phyloP scores from a whole-genome alignment of 2,797 vertebrate genomes.

The Echeneis naucrates region DNA sequence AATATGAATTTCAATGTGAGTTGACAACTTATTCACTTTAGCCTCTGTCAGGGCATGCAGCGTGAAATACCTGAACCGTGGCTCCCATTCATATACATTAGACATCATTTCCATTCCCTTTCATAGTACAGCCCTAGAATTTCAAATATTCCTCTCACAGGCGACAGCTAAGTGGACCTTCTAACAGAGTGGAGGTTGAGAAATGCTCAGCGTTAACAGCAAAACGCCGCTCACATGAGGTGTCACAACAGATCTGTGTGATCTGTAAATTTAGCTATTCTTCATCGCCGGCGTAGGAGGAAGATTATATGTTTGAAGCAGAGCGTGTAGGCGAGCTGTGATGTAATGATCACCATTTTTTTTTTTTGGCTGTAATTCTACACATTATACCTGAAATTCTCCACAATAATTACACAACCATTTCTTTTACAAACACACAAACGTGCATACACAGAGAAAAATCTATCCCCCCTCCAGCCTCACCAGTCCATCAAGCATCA shows the following conservation, averaged over 20 bases:
- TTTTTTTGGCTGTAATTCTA: conserved; percentile 23
- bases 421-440: background rate
- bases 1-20: conserved; percentile 73
- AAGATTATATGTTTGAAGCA: conserved; percentile 36
- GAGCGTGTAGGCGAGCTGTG: conserved; percentile 15
- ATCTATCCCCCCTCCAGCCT: conserved; percentile 16
- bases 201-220: conserved; percentile 37
- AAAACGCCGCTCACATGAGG: conserved; percentile 42
- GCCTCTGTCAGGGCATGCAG: conserved; percentile 57
- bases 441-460: background rate
- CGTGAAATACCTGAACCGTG: conserved; percentile 68
- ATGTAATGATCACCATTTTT: conserved; percentile 26
- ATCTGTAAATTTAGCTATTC: conserved; percentile 38
- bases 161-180: conserved; percentile 32
- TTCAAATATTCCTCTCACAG: conserved; percentile 45
- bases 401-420: background rate
- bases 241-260: conserved; percentile 58
- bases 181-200: conserved; percentile 30
- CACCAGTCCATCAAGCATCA: conserved; percentile 39
- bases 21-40: conserved; percentile 74
- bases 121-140: conserved; percentile 51
- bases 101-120: conserved; percentile 58
- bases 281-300: conserved; percentile 8
- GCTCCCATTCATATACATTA: conserved; percentile 68
- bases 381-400: conserved; percentile 24